Base-by-base conservation (phyloP, 2,888 invertebrate species). In the Agrilus mali region DNA sequence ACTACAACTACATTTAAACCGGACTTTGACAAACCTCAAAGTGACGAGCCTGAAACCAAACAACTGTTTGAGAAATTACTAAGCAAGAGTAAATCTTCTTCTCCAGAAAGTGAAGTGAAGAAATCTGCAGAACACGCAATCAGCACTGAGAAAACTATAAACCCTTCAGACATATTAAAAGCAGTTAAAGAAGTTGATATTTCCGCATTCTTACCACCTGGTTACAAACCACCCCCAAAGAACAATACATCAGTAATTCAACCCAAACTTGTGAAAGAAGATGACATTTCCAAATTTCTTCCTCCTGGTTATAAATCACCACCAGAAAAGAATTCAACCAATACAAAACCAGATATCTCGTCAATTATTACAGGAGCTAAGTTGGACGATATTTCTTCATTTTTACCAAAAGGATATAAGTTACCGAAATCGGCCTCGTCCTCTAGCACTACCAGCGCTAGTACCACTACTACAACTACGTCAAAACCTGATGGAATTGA, bases 391-490 rank as follows among this genome's bases (percentile, higher is more conserved):
- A 54, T 78, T 1, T 73, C 69, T 51, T 73, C 77, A 51, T 70
- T 82, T 40, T 64, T 83, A 47, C 82, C 82, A 13, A 73, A 78
- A 10, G 80, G 78, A 4, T 85, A 74, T 54, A 82, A 80, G 53
- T 43, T 14, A 48, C 53, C 41, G 36, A 55, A 47, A 49, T 36
- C 60, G 46, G 42, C 51, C 8, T 53, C 50, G 13, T 46, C 50
- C 5, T 48, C 39, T 13, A 45, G 43, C 16, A 48, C 47, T 3
- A 46, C 46, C 7, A 22, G 33, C 17, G 51, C 14, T 38, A 15
- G 10, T 38, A 27, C 8, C 38, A 38, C 40, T 33, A 51, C 14
- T 49, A 54, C 17, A 31, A 32, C 3, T 52, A 54, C 20, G 7
- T 13, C 17, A 33, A 31, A 42, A 33, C 14, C 36, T 20, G 38